Conservation (phyloP, 2,113 vertebrate genomes). For the Galbula dea region DNA sequence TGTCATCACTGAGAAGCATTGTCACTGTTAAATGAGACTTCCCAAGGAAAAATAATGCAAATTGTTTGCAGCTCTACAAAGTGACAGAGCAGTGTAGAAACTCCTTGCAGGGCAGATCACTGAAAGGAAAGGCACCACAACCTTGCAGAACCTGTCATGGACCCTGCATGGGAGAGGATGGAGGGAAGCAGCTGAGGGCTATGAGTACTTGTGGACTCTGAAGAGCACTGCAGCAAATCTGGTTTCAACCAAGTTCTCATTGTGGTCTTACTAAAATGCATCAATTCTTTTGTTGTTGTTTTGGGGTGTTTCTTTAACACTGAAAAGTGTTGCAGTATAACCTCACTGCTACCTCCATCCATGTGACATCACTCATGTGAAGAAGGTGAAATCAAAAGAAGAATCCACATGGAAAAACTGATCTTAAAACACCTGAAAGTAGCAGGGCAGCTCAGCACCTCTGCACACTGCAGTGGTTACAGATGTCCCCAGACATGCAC, state of each 20-base stretch:
- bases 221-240: not conserved
- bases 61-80: not conserved
- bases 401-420: not conserved
- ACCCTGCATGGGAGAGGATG: not conserved
- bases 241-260: not conserved
- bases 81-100: not conserved
- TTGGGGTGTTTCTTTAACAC: not conserved
- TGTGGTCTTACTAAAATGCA: not conserved
- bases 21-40: not conserved
- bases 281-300: not conserved
- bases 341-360: not conserved
- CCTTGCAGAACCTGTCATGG: not conserved
- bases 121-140: not conserved
- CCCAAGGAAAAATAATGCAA: not conserved
- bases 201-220: accelerated
- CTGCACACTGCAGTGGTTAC: accelerated
- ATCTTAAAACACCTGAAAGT: not conserved
- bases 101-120: not conserved
- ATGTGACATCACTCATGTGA: not conserved
- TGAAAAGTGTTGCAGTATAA: not conserved
- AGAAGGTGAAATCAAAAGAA: not conserved
- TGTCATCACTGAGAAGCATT: not conserved
- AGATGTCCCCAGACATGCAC: not conserved
- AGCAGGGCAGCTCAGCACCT: not conserved
- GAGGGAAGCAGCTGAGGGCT: not conserved